Base-by-base conservation (phyloP, 2,113 vertebrate species). In the pig (Sus scrofa) region DNA sequence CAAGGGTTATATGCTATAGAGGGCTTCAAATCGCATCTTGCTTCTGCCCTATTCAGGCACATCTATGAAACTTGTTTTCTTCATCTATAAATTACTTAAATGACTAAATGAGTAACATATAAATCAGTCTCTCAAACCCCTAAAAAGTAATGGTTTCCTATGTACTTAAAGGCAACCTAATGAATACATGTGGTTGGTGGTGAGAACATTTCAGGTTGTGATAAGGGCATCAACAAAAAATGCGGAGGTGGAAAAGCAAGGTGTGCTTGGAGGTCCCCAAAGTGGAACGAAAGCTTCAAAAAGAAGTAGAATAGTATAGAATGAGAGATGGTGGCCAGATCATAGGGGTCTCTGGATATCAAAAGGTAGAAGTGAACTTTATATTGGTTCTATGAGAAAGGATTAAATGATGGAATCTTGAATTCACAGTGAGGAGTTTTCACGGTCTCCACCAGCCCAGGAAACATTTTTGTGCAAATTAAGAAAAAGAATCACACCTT, bases 41-140 rank as follows among this genome's bases (percentile, higher is more conserved):
- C 7, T 50, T 77, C 37, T 95, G 24, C 11, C 16, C 10, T 22
- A 56, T 62, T 84, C 11, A 2, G 56, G 16, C 24, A 87, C 90
- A 62, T 87, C 39, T 82, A 27, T 89, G n/a, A 83, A 94, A 96
- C 2, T 37, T 89, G 37, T 2, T 79, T 84, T 78, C 63, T 56
- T 94, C 39, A 10, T 44, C 22, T 79, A 22, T 85, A 58, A 89
- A 62, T 20, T 52, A 62, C 1, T 15, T 3, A 63, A 19, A 78
- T 32, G 74, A 34, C 65, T 37, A 94, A 78, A 14, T 94, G 7
- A 88, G 85, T 68, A 56, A 60, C 32, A 50, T 74, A 34, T 54
- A 79, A 70, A 86, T 7, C 8, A 52, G 22, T 71, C 34, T 11
- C 10, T 70, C 4, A 63, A 58, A 18, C 3, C n/a, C n/a, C 56